Evolutionary conservation across 2,797 vertebrate genomes (phyloP), one percentile per base, ranked within the genome.

Genomic region (Falco biarmicus): DNA sequence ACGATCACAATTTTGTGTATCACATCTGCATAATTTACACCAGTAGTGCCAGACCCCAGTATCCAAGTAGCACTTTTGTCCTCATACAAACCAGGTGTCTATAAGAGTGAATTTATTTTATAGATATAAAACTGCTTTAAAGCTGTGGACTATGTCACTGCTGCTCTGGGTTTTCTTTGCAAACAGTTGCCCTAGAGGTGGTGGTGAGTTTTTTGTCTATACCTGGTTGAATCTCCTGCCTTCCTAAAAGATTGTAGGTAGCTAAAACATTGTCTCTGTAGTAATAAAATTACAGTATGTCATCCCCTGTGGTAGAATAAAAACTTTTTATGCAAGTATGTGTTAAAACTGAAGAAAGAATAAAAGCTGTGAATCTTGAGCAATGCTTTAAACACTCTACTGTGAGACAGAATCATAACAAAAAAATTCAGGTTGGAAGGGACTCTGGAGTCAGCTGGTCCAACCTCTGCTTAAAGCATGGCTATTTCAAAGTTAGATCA

Each of bases 1-100:
- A 66, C 34, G 65, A 13, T 65, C 0, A 0, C 71, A 81, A 76
- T 91, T 94, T 81, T 85, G 57, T 84, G 47, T 86, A 87, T 85
- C 47, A 57, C 68, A 93, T 95, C 84, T 92, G 68, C 81, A 76
- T 95, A 87, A 96, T 94, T 73, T 57, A 79, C 91, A 74, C 84
- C 64, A 90, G 69, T 87, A 82, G 69, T 80, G 70, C 77, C 93
- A 93, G 59, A 91, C n/a, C 41, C 34, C 45, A n/a, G 75, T 66
- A 71, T 92, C 76, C 71, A 92, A 88, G 86, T 78, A 91, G 81
- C 75, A 87, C 74, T 95, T 95, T 15, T 60, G 37, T 70, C 29
- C 66, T 94, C 81, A 85, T 83, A 84, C 51, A 90, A 74, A 84
- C 86, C 81, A 83, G 75, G 90, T 95, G 93, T 37, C 53, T 80